Evolutionary conservation across 2,113 vertebrate species (phyloP).

Genomic region (Ameiurus melas): DNA sequence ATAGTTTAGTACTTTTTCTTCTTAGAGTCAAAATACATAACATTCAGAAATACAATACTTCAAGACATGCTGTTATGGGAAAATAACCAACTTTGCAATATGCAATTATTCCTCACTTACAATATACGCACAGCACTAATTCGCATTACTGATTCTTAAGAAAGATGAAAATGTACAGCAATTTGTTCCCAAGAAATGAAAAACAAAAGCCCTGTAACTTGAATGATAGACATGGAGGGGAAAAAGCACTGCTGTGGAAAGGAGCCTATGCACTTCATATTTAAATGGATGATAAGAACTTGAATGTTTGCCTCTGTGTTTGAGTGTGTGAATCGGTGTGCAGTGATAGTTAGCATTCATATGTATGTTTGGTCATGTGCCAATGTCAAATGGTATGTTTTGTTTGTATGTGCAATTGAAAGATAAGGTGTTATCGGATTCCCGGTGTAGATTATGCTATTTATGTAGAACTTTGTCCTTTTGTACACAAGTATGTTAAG

Average conservation of each 20-base stretch:
- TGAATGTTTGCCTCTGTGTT: neutral
- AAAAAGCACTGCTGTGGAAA: neutral
- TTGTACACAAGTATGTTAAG: constrained; percentile 24
- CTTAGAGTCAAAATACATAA: neutral
- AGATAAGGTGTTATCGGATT: neutral
- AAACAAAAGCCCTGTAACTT: constrained; percentile 2
- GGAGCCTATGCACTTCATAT: neutral
- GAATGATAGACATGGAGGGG: neutral
- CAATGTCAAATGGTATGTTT: neutral
- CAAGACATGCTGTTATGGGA: too few relatives aligned
- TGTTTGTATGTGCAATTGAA: constrained; percentile 1
- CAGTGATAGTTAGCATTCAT: constrained; percentile 27
- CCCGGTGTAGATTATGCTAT: neutral
- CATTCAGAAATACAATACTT: neutral
- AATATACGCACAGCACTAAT: neutral
- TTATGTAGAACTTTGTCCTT: constrained; percentile 7
- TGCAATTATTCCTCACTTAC: neutral
- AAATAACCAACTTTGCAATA: too few relatives aligned
- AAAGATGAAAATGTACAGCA: neutral
- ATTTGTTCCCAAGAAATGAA: neutral
- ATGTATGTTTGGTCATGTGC: neutral
- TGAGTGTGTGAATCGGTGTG: constrained; percentile 12
- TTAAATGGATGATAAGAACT: neutral
- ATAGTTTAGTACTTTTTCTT: neutral
- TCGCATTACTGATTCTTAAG: neutral